phyloP scores from a whole-genome alignment of 2,797 vertebrate species.

The Anolis apletophallus region DNA sequence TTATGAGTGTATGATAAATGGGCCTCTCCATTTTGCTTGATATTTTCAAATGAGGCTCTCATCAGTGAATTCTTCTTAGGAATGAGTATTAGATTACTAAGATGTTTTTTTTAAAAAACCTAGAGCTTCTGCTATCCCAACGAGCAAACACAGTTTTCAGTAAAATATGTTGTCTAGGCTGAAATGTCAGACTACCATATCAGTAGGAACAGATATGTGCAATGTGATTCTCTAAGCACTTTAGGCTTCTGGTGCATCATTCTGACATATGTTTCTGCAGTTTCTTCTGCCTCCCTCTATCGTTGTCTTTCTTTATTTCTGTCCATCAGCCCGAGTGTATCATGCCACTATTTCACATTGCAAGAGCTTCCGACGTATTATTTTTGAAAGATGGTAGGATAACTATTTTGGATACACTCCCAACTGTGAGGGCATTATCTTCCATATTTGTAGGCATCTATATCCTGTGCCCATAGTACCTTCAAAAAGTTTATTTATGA shows the following conservation, averaged over 20 bases:
- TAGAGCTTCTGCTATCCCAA: conserved; percentile 63
- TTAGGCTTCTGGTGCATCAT: neutral
- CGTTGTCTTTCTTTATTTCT: neutral
- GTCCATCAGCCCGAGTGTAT: neutral
- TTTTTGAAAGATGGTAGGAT: neutral
- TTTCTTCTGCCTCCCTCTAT: neutral
- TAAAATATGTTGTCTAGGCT: conserved; percentile 56
- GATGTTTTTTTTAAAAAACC: conserved; percentile 30
- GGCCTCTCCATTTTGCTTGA: conserved; percentile 62
- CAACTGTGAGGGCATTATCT: neutral
- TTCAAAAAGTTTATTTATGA: too few relatives aligned
- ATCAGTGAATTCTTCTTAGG: conserved; percentile 73
- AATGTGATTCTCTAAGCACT: neutral
- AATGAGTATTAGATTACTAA: conserved; percentile 70
- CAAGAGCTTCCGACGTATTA: neutral
- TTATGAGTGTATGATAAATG: conserved; percentile 54
- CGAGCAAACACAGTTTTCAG: conserved; percentile 68
- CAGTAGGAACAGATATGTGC: neutral
- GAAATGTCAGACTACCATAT: neutral
- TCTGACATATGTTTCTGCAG: neutral
- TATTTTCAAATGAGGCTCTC: conserved; percentile 75
- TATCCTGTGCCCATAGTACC: too few relatives aligned
- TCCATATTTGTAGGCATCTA: neutral
- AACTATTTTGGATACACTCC: neutral
- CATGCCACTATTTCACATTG: neutral